Conservation (phyloP, 2,797 vertebrate genomes). For the Paedocypris micromegethes region DNA sequence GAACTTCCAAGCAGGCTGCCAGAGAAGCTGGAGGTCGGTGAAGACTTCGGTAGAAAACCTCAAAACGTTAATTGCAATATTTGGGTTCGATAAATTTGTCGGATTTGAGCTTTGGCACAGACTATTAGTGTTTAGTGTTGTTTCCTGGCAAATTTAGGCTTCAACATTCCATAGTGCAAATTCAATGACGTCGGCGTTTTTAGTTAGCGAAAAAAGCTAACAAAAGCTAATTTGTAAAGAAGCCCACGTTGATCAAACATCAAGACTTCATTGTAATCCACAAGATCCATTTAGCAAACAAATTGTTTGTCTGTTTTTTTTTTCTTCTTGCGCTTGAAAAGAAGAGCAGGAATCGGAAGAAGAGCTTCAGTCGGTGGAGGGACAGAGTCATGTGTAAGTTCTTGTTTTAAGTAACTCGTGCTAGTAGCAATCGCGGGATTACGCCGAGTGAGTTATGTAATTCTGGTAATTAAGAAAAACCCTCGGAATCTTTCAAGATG, state of each 20-base stretch:
- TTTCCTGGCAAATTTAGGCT: too few species aligned
- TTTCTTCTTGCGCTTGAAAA: conserved; percentile 17
- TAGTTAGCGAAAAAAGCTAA: too few species aligned
- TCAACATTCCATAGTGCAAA: too few species aligned
- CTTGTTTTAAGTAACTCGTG: background rate
- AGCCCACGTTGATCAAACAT: too few species aligned
- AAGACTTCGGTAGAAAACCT: conserved; percentile 1
- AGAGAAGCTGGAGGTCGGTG: conserved; percentile 67
- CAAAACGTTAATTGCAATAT: background rate
- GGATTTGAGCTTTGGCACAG: too few species aligned
- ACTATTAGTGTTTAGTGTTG: too few species aligned
- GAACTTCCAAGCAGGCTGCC: conserved; percentile 64
- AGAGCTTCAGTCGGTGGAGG: conserved; percentile 63
- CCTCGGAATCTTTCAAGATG: background rate
- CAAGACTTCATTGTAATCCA: too few species aligned
- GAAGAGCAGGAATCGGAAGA: conserved; percentile 68
- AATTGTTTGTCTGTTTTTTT: background rate
- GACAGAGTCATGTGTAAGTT: conserved; percentile 70
- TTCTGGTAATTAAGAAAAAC: background rate
- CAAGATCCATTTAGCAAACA: too few species aligned
- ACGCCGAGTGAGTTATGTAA: background rate
- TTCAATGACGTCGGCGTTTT: too few species aligned
- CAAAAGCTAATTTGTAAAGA: too few species aligned
- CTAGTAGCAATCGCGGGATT: background rate
- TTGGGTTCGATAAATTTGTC: background rate